A percentile compares a stretch with the other conserved stretches of the same genome.
Conservation (phyloP, 2,888 invertebrate genomes). For the Carcina quercana region DNA sequence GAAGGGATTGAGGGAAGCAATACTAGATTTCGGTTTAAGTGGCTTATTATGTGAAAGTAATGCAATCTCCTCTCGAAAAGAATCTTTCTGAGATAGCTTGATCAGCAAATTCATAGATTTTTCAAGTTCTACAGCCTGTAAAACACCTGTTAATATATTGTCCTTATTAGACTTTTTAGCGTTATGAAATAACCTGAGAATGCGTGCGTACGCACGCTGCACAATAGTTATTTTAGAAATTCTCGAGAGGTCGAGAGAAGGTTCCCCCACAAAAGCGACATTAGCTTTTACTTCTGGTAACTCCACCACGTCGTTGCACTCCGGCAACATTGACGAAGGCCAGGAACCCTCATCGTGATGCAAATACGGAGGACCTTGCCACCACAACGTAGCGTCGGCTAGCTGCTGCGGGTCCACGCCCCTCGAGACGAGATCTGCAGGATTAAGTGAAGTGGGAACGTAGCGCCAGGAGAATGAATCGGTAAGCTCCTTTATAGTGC, state of each 20-base stretch:
- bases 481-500: not conserved
- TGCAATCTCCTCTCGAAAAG: not conserved
- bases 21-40: constrained; percentile 3
- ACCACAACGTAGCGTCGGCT: not conserved
- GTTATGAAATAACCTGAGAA: not conserved
- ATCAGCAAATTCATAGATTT: not conserved
- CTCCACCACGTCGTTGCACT: no score
- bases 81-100: constrained; percentile 2
- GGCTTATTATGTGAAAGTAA: constrained; percentile 1
- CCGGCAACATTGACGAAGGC: not conserved
- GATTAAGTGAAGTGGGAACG: not conserved
- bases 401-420: constrained; percentile 1
- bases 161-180: no score
- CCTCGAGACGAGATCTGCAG: not conserved
- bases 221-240: not conserved
- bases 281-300: constrained; percentile 1
- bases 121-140: constrained; percentile 1
- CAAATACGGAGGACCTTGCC: constrained; percentile 1
- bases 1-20: constrained; percentile 11
- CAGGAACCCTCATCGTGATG: not conserved
- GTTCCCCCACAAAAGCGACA: not conserved
- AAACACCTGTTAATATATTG: constrained; percentile 1
- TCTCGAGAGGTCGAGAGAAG: not conserved
- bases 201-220: not conserved
- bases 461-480: not conserved